Percentiles rank a stretch among this genome's conserved stretches.
Evolutionary conservation across 2,888 invertebrate species (phyloP).

Genomic region (Drosophila nigricruria): DNA sequence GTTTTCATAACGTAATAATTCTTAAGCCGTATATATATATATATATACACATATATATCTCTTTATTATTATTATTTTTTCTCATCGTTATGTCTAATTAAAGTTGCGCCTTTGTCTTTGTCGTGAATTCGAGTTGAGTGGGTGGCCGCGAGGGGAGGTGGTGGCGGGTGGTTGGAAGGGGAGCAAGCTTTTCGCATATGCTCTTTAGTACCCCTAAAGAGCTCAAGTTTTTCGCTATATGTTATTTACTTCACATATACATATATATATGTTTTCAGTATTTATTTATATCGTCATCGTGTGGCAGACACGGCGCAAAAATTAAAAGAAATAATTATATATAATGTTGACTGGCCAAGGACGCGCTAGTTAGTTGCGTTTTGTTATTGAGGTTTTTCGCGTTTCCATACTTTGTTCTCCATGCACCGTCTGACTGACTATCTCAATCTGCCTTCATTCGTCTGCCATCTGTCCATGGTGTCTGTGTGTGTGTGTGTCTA

Average conservation of each 20-base stretch:
- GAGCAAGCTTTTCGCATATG: conserved; percentile 14
- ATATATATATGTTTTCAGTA: conserved; percentile 4
- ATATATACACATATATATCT: neutral
- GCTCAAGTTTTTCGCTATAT: conserved; percentile 13
- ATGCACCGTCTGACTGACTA: conserved; percentile 44
- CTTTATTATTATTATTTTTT: conserved; percentile 32
- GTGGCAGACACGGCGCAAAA: conserved; percentile 48
- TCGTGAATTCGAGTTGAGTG: conserved; percentile 9
- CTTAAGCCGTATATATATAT: conserved; percentile 22
- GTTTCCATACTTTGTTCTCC: conserved; percentile 59
- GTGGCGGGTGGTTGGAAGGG: neutral
- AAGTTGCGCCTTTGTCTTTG: conserved; percentile 53
- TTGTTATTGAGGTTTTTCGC: conserved; percentile 63
- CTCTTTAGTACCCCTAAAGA: conserved; percentile 50
- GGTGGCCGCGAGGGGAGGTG: neutral
- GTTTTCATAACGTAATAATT: conserved; percentile 59
- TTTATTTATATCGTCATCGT: conserved; percentile 54
- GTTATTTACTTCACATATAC: neutral
- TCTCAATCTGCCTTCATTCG: conserved; percentile 18
- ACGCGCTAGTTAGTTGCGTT: conserved; percentile 72
- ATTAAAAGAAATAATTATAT: conserved; percentile 75
- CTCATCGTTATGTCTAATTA: conserved; percentile 68
- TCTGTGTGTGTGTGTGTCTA: neutral
- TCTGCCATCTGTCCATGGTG: conserved; percentile 8
- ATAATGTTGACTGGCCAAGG: conserved; percentile 72